phyloP scores from a whole-genome alignment of 1,140 invertebrate species.

The Grapholita molesta region DNA sequence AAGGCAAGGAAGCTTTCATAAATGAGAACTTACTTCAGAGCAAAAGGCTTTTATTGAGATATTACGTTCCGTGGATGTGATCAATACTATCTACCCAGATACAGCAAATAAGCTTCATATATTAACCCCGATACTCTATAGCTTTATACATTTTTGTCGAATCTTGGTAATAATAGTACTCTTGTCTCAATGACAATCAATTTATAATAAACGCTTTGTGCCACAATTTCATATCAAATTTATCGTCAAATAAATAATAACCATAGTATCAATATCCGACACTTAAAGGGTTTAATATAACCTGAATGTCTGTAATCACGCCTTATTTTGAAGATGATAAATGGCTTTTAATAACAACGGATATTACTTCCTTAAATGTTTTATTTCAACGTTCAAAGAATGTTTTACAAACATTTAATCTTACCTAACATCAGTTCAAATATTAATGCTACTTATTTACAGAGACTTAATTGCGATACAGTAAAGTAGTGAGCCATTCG shows the following conservation, averaged over 20 bases:
- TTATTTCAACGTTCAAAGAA: slow-evolving; percentile 73
- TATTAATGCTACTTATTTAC: slow-evolving; percentile 42
- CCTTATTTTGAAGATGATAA: background rate
- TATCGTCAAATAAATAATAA: background rate
- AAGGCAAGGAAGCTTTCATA: too few relatives aligned
- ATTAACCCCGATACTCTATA: too few relatives aligned
- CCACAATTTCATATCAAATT: background rate
- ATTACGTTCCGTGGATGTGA: too few relatives aligned
- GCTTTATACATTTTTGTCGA: too few relatives aligned
- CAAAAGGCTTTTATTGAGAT: too few relatives aligned
- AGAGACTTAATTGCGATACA: slow-evolving; percentile 66
- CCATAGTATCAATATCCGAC: background rate
- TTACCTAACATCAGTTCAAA: slow-evolving; percentile 61
- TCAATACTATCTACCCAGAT: too few relatives aligned
- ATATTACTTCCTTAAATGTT: slow-evolving; percentile 28
- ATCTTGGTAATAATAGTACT: background rate
- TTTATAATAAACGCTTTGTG: background rate
- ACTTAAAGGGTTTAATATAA: background rate
- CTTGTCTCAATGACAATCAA: background rate
- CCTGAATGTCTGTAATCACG: background rate
- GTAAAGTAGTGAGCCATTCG: slow-evolving; percentile 69
- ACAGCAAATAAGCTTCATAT: too few relatives aligned
- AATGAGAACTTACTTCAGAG: too few relatives aligned
- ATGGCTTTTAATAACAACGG: background rate
- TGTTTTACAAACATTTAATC: slow-evolving; percentile 67